Evolutionary conservation across 2,113 vertebrate genomes (phyloP), one percentile per base, ranked within the genome.

Genomic region (Mormyrus lacerda): DNA sequence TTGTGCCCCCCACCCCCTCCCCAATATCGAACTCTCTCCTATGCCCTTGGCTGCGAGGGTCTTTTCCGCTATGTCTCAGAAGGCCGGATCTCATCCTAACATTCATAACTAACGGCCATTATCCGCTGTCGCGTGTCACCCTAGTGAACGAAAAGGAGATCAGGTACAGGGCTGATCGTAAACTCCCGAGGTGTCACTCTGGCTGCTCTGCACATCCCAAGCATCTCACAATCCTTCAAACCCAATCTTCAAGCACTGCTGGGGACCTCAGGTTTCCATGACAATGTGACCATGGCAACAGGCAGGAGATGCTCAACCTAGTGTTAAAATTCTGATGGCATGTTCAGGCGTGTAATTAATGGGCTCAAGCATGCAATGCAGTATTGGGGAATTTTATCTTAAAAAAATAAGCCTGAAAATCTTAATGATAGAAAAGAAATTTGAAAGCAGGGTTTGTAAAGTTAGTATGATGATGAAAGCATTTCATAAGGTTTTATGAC

Each of bases 241-340:
- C n/a, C 39, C 83, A 24, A 21, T 58, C 76, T 86, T 53, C 84
- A 87, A 90, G 45, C n/a, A 87, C 51, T 31, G 31, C 21, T 45
- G 11, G 89, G 61, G 50, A 89, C 53, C 73, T 88, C 73, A 24
- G n/a, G 79, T 91, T 89, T 85, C 90, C 83, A 88, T 89, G 79
- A 87, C 87, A 91, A 90, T 65, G 51, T 83, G 85, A 27, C 69
- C 85, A 87, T 84, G 89, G 88, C 44, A 91, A 91, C 90, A 84
- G 76, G 85, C 55, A n/a, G 47, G 82, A 50, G 89, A 69, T 65
- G 39, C 84, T 89, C 44, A 86, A 31, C 53, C 50, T 24, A 61
- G 65, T 35, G 42, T 58, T 83, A 31, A 73, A 85, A 83, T 88
- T 88, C 83, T 90, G 21, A 61, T 88, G 88, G 58, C 88, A 79